Percentiles rank a stretch among this genome's conserved stretches.
These are phyloP conservation scores for Drosophila tripunctata DNA, from an alignment of 2,888 invertebrate species.

Conservation along the genomic window DNA sequence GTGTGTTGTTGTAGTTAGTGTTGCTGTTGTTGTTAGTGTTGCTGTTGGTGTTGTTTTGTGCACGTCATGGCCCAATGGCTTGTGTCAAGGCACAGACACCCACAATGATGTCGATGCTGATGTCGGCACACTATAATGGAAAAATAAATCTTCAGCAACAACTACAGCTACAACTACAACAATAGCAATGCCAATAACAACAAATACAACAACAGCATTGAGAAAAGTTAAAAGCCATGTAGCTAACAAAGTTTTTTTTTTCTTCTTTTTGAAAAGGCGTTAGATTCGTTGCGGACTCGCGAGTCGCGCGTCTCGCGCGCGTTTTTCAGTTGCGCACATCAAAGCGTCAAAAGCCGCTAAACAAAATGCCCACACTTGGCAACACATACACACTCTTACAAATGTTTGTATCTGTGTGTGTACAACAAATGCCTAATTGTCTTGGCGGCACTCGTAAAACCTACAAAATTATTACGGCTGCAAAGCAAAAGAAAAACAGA, in stretches of 20 bases:
- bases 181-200: conserved; percentile 15
- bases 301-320: conserved; percentile 58
- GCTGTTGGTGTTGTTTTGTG: conserved; percentile 37
- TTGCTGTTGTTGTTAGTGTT: conserved; percentile 6
- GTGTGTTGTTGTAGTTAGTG: not conserved
- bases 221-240: conserved; percentile 61
- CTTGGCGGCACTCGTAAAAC: conserved; percentile 77
- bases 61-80: conserved; percentile 69
- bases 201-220: conserved; percentile 24
- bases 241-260: conserved; percentile 46
- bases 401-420: conserved; percentile 17
- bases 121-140: conserved; percentile 71
- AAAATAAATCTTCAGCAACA: conserved; percentile 74
- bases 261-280: conserved; percentile 63
- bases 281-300: conserved; percentile 74
- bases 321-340: conserved; percentile 71
- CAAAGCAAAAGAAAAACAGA: conserved; percentile 39
- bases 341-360: conserved; percentile 73
- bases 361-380: conserved; percentile 76
- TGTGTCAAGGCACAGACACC: conserved; percentile 73
- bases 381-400: conserved; percentile 1
- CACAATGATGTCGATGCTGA: conserved; percentile 69
- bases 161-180: conserved; percentile 33
- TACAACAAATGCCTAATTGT: conserved; percentile 78
- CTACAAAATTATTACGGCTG: conserved; percentile 75